Conservation (phyloP, 2,113 vertebrate genomes). For the Loxodonta africana region DNA sequence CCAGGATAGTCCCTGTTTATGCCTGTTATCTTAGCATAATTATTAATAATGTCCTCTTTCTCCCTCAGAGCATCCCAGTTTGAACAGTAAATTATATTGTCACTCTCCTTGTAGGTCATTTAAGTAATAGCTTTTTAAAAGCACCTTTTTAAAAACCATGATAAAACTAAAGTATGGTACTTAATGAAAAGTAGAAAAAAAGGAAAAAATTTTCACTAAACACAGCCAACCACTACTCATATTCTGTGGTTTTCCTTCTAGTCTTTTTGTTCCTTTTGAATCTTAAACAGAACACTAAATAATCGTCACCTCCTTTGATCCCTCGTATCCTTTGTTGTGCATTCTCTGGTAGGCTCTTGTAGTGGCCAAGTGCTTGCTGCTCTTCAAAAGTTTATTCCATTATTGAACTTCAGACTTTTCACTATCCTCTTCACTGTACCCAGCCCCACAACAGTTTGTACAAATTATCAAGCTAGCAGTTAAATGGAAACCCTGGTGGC, state of each 20-base stretch:
- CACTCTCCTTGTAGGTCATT: conserved; percentile 23
- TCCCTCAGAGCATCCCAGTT: not conserved
- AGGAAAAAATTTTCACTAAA: not conserved
- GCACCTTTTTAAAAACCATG: not conserved
- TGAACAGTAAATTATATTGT: not conserved
- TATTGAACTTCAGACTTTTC: not conserved
- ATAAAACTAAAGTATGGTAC: conserved; percentile 10
- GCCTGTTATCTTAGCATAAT: not conserved
- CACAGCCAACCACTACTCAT: not conserved
- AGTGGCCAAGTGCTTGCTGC: not conserved
- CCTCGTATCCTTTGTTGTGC: no score
- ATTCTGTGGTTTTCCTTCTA: not conserved
- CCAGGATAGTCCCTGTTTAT: not conserved
- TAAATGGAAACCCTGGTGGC: not conserved
- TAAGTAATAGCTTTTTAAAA: conserved; percentile 14
- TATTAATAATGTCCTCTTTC: not conserved
- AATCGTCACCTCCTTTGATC: not conserved
- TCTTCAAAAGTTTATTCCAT: conserved; percentile 23
- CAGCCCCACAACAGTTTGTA: not conserved
- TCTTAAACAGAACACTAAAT: not conserved
- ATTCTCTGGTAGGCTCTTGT: not conserved
- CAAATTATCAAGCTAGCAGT: not conserved
- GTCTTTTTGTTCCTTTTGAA: not conserved
- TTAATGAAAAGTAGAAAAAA: conserved; percentile 21
- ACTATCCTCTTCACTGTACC: not conserved